Evolutionary conservation across 2,113 vertebrate genomes (phyloP).

Genomic region (Bucco capensis): DNA sequence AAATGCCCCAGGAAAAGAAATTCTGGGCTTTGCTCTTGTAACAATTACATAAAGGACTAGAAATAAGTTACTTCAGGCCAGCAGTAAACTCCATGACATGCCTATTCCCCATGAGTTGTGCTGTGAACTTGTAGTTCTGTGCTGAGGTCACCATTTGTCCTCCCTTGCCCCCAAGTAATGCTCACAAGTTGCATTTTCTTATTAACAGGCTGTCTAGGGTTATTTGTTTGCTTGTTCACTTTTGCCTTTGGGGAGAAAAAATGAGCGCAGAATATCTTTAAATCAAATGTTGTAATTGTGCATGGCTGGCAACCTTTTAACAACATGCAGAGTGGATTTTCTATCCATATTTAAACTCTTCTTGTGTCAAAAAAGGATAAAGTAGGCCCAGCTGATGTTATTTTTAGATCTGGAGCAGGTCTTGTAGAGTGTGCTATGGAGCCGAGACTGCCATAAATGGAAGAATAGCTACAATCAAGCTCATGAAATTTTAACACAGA

Average conservation of each 20-base stretch:
- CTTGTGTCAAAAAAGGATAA: conserved; percentile 8
- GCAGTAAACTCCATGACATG: not conserved
- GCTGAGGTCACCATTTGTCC: not conserved
- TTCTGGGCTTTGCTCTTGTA: not conserved
- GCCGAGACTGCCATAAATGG: not conserved
- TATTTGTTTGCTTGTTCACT: not conserved
- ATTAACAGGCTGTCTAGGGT: not conserved
- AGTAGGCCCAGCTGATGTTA: not conserved
- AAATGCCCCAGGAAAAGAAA: not conserved
- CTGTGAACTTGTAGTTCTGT: not conserved
- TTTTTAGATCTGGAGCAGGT: conserved; percentile 28
- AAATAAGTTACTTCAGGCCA: not conserved
- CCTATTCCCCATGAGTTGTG: not conserved
- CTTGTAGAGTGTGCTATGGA: not conserved
- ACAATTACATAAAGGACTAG: not conserved
- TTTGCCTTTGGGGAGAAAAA: not conserved
- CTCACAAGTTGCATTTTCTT: not conserved
- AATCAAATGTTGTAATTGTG: not conserved
- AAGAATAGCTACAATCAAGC: conserved; percentile 50
- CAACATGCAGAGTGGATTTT: not conserved
- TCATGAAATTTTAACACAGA: conserved; percentile 63
- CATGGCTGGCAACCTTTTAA: not conserved
- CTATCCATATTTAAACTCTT: not conserved
- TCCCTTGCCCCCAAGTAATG: not conserved
- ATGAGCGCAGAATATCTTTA: not conserved